Evolutionary conservation across 2,888 invertebrate species (phyloP).

Genomic region (Meghimatium bilineatum): DNA sequence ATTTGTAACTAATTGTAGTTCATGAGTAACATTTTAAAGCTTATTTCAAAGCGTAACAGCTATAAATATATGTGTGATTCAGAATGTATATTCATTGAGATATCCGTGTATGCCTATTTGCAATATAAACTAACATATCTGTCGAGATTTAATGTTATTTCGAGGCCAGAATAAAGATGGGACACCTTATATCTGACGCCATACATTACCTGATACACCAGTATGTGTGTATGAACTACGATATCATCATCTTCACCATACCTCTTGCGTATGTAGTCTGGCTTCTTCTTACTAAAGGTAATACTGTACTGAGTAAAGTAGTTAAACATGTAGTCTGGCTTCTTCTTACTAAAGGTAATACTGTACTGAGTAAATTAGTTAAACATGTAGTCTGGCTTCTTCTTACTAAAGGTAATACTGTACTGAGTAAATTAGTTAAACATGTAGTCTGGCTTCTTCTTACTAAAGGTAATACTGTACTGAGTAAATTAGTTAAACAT

Average conservation of each 20-base stretch:
- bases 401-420: too few relatives aligned
- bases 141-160: neutral
- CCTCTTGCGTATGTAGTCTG: constrained; percentile 16
- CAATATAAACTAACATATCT: neutral
- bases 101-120: neutral
- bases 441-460: too few relatives aligned
- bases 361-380: too few relatives aligned
- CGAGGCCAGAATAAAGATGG: neutral
- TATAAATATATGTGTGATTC: neutral
- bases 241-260: constrained; percentile 30
- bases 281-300: constrained; percentile 24
- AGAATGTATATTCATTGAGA: neutral
- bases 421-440: too few relatives aligned
- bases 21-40: too few relatives aligned
- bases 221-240: constrained; percentile 40
- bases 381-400: too few relatives aligned
- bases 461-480: too few relatives aligned
- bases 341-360: too few relatives aligned
- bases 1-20: too few relatives aligned
- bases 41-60: too few relatives aligned
- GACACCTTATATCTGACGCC: constrained; percentile 22
- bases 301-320: neutral
- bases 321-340: too few relatives aligned
- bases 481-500: too few relatives aligned
- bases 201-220: constrained; percentile 29